Percentiles rank a stretch among this genome's conserved stretches.
These are phyloP conservation scores for Aplidium turbinatum DNA, from an alignment of 23 tunicate species.

Conservation along the genomic window DNA sequence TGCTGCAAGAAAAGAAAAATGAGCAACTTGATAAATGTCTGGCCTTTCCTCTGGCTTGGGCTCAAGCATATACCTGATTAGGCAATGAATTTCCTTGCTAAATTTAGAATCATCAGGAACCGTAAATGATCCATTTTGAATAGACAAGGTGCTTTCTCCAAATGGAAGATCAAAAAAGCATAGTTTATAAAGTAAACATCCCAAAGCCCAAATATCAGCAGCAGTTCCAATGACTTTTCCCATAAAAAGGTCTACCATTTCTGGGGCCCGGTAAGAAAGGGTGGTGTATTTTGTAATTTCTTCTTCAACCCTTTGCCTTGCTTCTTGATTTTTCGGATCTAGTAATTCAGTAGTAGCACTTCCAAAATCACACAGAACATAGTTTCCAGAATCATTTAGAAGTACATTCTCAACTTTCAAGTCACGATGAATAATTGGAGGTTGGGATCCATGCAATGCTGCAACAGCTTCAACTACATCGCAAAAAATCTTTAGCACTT, in stretches of 20 bases:
- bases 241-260: constrained; percentile 91
- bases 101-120: constrained; percentile 93
- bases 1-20: constrained; percentile 62
- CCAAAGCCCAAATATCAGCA: constrained; percentile 99
- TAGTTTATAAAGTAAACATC: constrained; percentile 92
- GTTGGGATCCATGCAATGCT: constrained; percentile 77
- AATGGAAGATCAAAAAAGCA: constrained; percentile 98
- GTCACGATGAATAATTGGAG: constrained; percentile 89
- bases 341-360: constrained; percentile 71
- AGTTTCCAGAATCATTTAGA: constrained; percentile 74
- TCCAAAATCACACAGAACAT: constrained; percentile 98
- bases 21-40: constrained; percentile 96
- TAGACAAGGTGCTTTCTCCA: constrained; percentile 89
- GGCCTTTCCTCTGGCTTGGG: constrained; percentile 85
- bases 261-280: constrained; percentile 97
- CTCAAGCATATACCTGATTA: constrained; percentile 89
- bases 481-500: constrained; percentile 94
- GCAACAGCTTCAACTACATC: constrained; percentile 92
- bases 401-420: constrained; percentile 97
- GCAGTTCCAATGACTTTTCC: constrained; percentile 90
- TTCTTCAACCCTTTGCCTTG: constrained; percentile 76
- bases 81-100: constrained; percentile 71
- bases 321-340: constrained; percentile 59
- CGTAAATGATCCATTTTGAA: constrained; percentile 94
- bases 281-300: constrained; percentile 97